Evolutionary conservation across 1,140 invertebrate genomes (phyloP).

Genomic region (Lasioglossum albipes): DNA sequence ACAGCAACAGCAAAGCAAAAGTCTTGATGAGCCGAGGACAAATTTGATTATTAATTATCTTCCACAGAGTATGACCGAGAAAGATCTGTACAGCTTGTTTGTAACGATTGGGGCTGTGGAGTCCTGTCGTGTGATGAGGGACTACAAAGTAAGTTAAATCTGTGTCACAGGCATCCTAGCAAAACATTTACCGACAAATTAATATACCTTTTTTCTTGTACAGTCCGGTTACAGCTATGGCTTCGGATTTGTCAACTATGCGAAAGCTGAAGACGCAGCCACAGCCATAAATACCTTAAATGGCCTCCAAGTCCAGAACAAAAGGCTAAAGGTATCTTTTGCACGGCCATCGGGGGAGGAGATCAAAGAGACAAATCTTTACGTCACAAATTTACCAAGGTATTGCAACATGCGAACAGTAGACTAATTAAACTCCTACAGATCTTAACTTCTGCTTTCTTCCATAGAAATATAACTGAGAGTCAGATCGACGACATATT

Average conservation of each 20-base stretch:
- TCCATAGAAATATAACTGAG: slow-evolving; percentile 86
- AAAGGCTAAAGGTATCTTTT: slow-evolving; percentile 89
- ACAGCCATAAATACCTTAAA: slow-evolving; percentile 93
- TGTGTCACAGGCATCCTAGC: not conserved
- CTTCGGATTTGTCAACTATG: slow-evolving; percentile 97
- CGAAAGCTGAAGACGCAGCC: slow-evolving; percentile 90
- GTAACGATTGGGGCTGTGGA: slow-evolving; percentile 92
- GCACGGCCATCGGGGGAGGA: slow-evolving; percentile 94
- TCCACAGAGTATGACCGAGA: slow-evolving; percentile 95
- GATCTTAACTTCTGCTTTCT: slow-evolving; percentile 34
- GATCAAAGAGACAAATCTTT: slow-evolving; percentile 97
- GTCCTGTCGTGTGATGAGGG: slow-evolving; percentile 94
- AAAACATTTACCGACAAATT: too few species aligned
- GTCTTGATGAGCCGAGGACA: slow-evolving; percentile 80
- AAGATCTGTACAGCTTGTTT: slow-evolving; percentile 94
- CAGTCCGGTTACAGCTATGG: slow-evolving; percentile 97
- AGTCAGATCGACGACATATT: slow-evolving; percentile 91
- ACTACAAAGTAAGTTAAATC: slow-evolving; percentile 85
- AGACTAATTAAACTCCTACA: not conserved
- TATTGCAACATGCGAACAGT: slow-evolving; percentile 51
- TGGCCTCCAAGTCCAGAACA: slow-evolving; percentile 92
- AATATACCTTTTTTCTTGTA: slow-evolving; percentile 61
- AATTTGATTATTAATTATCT: slow-evolving; percentile 98
- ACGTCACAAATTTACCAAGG: slow-evolving; percentile 94
- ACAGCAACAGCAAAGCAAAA: slow-evolving; percentile 57